A percentile compares a stretch with the other conserved stretches of the same genome.
These are phyloP conservation scores for Drosophila cognata DNA, from an alignment of 2,888 invertebrate species.

Conservation along the genomic window DNA sequence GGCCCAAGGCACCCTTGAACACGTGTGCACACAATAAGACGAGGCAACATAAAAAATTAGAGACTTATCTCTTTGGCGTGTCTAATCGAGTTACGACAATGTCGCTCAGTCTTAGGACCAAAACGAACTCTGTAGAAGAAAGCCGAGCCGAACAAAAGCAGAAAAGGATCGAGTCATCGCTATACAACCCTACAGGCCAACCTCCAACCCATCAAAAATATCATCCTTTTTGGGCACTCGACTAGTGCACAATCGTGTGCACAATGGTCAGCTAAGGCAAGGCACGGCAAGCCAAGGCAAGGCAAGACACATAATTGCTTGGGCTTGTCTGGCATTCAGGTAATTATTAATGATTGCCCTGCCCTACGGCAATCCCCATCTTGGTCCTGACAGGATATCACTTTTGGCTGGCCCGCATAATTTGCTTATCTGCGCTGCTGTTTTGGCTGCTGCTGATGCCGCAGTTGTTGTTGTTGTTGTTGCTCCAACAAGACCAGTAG, in stretches of 20 bases:
- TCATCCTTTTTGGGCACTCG: slow-evolving; percentile 55
- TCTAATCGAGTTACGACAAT: slow-evolving; percentile 78
- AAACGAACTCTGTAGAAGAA: slow-evolving; percentile 38
- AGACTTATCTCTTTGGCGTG: slow-evolving; percentile 70
- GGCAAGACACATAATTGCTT: slow-evolving; percentile 64
- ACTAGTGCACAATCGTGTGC: slow-evolving; percentile 61
- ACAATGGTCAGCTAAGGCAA: slow-evolving; percentile 58
- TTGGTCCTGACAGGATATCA: slow-evolving; percentile 67
- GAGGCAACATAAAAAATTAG: slow-evolving; percentile 69
- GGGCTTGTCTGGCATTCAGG: slow-evolving; percentile 60
- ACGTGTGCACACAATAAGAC: slow-evolving; percentile 82
- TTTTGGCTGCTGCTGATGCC: slow-evolving; percentile 9
- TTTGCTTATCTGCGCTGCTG: slow-evolving; percentile 47
- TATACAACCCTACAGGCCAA: slow-evolving; percentile 27
- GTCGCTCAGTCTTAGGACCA: slow-evolving; percentile 58
- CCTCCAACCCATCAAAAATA: slow-evolving; percentile 33
- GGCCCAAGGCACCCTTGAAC: slow-evolving; percentile 65
- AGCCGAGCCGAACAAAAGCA: slow-evolving; percentile 43
- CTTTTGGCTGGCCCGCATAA: slow-evolving; percentile 53
- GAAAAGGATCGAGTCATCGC: slow-evolving; percentile 67
- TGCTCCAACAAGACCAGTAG: slow-evolving; percentile 68
- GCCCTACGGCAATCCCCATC: slow-evolving; percentile 60
- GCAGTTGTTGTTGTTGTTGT: slow-evolving; percentile 18
- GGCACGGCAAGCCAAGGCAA: slow-evolving; percentile 40
- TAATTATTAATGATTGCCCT: slow-evolving; percentile 65